Base-by-base conservation (phyloP, 2,888 invertebrate species). In the Drosophila fulvimacula region DNA sequence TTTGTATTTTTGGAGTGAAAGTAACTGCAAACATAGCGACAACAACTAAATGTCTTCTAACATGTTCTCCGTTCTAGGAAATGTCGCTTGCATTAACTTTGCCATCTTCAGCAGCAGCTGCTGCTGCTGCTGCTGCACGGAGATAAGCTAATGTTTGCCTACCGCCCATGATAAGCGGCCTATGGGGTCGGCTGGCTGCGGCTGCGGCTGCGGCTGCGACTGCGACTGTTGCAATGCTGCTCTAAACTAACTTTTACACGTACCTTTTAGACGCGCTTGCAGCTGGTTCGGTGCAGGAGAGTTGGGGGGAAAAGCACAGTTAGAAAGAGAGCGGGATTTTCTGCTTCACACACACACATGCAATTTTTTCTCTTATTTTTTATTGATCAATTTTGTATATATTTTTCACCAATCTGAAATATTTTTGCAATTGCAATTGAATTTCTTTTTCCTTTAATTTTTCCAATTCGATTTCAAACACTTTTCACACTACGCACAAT, bases 181-280 rank as follows among this genome's bases (percentile, higher is more conserved):
- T 57, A 61, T 57, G 64, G 41, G 41, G 71, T 76, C 71, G 52
- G 38, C 66, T 64, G 30, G 9, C 30, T 30, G 7, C 10, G 27
- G 6, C 7, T 30, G n/a, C n/a, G 30, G 9, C 30, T 30, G 7
- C 10, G 27, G 6, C 7, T 30, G n/a, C n/a, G n/a, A n/a, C n/a
- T n/a, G n/a, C n/a, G n/a, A n/a, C 24, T 24, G 24, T 3, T 5
- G 2, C 2, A 3, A 55, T 76, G 69, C 39, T 17, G 55, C 11
- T 34, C 42, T 19, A n/a, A 19, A 21, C 59, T 30, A 66, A 66
- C 67, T 53, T 66, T 60, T 48, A 27, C 19, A 69, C 73, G 62
- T 83, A 79, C 79, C 84, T 83, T 70, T 69, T 83, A 55, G 69
- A 83, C 69, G 82, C 76, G 79, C 58, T 81, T 71, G 67, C 76